Evolutionary conservation across 2,113 vertebrate genomes (phyloP).

Genomic region (Conger conger): DNA sequence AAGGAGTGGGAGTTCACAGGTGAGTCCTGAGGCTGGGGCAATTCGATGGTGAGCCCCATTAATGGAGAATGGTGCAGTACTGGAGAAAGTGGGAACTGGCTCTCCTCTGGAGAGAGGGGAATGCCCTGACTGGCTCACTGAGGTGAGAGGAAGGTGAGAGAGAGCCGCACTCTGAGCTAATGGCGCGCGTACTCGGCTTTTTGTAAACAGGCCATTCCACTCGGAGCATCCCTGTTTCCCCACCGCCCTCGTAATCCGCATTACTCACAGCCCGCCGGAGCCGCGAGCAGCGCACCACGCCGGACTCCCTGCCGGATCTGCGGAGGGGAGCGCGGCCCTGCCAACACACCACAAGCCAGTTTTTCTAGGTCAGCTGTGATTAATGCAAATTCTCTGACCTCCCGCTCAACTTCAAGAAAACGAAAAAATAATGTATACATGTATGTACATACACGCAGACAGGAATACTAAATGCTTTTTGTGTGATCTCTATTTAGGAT

Average conservation of each 20-base stretch:
- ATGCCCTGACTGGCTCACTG: not conserved
- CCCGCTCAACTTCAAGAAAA: constrained; percentile 3
- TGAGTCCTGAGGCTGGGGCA: not conserved
- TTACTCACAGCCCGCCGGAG: not conserved
- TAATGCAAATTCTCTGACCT: not conserved
- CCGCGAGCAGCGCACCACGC: not conserved
- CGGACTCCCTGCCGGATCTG: not conserved
- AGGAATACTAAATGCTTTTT: not conserved
- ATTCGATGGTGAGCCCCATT: not conserved
- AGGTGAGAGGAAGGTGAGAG: not conserved
- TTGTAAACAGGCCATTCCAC: not conserved
- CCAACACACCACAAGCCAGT: not conserved
- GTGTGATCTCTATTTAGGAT: not conserved
- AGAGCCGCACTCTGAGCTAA: not conserved
- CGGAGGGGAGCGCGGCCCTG: not conserved
- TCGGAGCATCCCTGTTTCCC: not conserved
- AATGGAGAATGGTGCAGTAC: not conserved
- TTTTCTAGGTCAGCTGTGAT: constrained; percentile 11
- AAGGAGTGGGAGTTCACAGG: not conserved
- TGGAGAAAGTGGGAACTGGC: not conserved
- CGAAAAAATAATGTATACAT: not conserved
- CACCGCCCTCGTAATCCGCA: not conserved
- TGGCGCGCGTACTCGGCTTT: not conserved
- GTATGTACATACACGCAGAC: not conserved
- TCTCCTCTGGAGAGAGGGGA: not conserved